A percentile compares a stretch with the other conserved stretches of the same genome.
Conservation (phyloP, 35 echinoderm and acorn worm species). For the Anneissia japonica region DNA sequence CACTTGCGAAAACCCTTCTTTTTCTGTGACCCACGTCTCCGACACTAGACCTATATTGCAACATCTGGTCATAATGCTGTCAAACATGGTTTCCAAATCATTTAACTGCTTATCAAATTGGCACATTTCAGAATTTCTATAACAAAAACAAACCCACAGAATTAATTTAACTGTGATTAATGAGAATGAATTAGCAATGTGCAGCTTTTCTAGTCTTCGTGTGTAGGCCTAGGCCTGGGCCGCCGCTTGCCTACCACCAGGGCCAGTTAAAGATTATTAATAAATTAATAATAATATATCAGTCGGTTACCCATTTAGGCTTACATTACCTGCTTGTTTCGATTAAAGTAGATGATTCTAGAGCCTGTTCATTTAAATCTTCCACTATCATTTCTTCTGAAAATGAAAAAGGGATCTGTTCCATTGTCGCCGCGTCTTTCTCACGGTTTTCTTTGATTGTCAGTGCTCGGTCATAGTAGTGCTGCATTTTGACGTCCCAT, state of each 20-base stretch:
- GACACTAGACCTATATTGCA: neutral
- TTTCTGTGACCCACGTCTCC: neutral
- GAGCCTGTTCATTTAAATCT: neutral
- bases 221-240: neutral
- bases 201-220: neutral
- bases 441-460: constrained; percentile 10
- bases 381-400: neutral
- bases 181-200: no score
- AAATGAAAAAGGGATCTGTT: neutral
- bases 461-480: constrained; percentile 47
- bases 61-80: neutral
- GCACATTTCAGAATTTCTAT: neutral
- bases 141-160: neutral
- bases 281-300: no score
- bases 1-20: neutral
- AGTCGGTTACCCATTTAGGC: no score
- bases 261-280: no score
- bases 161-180: no score
- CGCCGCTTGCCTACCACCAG: no score
- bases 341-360: neutral
- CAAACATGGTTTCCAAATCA: neutral
- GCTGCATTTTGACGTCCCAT: constrained; percentile 20
- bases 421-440: neutral
- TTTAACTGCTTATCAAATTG: neutral
- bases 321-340: neutral